Evolutionary conservation across 2,113 vertebrate genomes (phyloP).

Genomic region (Ifrita kowaldi): DNA sequence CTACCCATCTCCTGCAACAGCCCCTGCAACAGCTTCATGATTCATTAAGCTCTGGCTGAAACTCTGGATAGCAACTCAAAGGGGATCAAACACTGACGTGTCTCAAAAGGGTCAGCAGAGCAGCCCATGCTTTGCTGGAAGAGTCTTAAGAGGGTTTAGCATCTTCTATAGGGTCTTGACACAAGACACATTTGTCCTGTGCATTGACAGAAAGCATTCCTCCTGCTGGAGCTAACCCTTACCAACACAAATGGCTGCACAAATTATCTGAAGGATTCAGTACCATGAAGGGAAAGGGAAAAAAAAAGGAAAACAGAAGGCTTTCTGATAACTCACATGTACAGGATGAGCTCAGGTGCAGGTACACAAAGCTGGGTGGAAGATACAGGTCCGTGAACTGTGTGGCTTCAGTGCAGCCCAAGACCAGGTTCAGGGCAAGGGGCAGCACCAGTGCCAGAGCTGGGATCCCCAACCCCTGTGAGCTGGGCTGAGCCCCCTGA

Average conservation of each 20-base stretch:
- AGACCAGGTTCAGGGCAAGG: background rate
- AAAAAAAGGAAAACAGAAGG: background rate
- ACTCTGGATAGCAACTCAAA: background rate
- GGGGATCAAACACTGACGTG: background rate
- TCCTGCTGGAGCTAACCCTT: background rate
- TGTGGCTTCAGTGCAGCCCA: rapidly evolving
- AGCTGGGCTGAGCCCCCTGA: background rate
- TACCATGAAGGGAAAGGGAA: background rate
- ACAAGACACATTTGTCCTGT: background rate
- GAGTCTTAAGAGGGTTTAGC: background rate
- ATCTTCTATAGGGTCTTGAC: background rate
- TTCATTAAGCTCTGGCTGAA: background rate
- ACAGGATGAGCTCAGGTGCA: background rate
- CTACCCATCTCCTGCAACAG: background rate
- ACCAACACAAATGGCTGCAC: background rate
- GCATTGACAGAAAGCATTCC: background rate
- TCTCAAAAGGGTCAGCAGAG: background rate
- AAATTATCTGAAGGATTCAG: background rate
- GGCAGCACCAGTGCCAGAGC: background rate
- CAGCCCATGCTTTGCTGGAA: background rate
- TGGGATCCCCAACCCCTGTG: background rate
- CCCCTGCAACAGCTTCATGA: background rate
- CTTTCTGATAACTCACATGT: background rate
- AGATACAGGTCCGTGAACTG: background rate
- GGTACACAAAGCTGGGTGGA: background rate